These are phyloP conservation scores for Ptilodon capucinus DNA, from an alignment of 2,888 invertebrate genomes.

Conservation along the genomic window DNA sequence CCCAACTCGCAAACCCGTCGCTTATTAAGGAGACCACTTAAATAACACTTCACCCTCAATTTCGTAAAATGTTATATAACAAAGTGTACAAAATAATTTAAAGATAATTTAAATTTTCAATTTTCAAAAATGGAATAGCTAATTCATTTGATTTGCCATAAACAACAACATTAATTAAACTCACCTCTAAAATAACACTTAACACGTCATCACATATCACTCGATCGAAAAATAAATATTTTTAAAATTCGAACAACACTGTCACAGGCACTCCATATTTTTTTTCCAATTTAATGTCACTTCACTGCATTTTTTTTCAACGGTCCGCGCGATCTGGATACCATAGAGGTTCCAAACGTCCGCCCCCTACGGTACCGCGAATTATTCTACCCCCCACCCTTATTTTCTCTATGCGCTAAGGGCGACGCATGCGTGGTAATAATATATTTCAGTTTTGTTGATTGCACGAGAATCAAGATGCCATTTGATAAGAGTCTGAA, in stretches of 20 bases:
- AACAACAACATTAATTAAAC: conserved; percentile 6
- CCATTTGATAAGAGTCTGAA: not conserved
- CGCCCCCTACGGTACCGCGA: conserved; percentile 19
- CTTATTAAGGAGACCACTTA: not conserved
- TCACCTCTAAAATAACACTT: conserved; percentile 26
- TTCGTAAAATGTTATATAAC: not conserved
- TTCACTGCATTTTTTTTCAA: conserved; percentile 35
- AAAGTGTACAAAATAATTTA: not conserved
- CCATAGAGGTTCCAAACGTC: conserved; percentile 23
- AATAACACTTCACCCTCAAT: not conserved
- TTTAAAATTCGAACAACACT: conserved; percentile 16
- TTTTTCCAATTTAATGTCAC: conserved; percentile 23
- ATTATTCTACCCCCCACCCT: conserved; percentile 34
- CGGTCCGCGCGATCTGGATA: conserved; percentile 28
- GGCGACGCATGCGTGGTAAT: conserved; percentile 27
- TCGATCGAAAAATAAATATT: conserved; percentile 6
- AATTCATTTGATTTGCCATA: not conserved
- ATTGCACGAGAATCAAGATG: not conserved
- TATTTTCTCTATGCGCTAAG: conserved; percentile 6
- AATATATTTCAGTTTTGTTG: not conserved
- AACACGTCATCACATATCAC: conserved; percentile 31
- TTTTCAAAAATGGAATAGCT: not conserved
- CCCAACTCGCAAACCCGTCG: not conserved
- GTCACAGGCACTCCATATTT: conserved; percentile 19
- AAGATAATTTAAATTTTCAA: not conserved